A percentile compares a stretch with the other conserved stretches of the same genome.
Conservation (phyloP, 2,797 vertebrate genomes). For the Artibeus lituratus region DNA sequence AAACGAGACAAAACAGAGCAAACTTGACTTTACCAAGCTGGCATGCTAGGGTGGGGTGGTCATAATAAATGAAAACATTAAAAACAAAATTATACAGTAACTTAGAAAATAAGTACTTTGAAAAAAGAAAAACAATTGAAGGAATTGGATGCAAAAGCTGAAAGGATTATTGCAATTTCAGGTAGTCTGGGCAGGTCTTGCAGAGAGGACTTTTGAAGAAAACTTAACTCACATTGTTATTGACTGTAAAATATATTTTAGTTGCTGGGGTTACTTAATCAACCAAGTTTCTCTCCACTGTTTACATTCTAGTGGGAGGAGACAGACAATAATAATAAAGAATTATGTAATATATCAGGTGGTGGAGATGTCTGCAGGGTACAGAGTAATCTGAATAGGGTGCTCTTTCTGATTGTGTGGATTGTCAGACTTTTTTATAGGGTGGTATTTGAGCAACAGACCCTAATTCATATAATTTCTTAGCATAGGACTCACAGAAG, state of each 20-base stretch:
- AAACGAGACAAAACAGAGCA: neutral
- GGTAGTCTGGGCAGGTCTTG: neutral
- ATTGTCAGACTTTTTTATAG: neutral
- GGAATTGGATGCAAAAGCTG: neutral
- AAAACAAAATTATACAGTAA: neutral
- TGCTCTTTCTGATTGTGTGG: neutral
- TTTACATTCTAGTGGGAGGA: neutral
- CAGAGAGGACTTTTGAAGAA: neutral
- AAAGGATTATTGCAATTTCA: neutral
- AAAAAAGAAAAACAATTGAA: neutral
- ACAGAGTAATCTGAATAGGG: neutral
- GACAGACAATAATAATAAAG: neutral
- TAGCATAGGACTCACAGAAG: neutral
- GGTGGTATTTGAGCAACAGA: neutral
- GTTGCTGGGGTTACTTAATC: neutral
- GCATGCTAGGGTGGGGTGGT: fast-evolving
- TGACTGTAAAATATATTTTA: neutral
- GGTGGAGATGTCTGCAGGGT: neutral
- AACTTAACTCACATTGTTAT: neutral
- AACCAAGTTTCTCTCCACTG: neutral
- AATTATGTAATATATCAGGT: neutral
- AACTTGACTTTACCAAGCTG: neutral
- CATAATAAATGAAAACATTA: neutral
- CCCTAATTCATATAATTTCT: neutral
- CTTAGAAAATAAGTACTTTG: neutral